A percentile compares a stretch with the other conserved stretches of the same genome.
Evolutionary conservation across 2,797 vertebrate species (phyloP).

Genomic region (Mastacembelus armatus): DNA sequence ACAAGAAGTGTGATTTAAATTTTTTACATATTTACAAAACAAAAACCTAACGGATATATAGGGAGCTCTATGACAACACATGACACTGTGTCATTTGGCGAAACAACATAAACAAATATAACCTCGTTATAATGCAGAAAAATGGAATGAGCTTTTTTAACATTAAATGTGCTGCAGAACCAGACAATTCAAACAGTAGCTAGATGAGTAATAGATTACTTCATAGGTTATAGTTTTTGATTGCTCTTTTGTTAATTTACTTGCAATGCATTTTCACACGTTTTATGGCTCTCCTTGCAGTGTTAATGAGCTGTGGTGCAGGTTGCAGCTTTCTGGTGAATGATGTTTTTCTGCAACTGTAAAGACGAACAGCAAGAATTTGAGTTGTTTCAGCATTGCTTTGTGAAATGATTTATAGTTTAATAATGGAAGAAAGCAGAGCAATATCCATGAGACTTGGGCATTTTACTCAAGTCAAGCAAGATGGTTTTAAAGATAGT

Average conservation of each 20-base stretch:
- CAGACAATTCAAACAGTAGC: constrained; percentile 4
- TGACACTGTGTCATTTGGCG: background rate
- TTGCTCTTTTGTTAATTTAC: constrained; percentile 44
- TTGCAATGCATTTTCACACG: constrained; percentile 27
- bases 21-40: background rate
- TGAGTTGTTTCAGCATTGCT: constrained; percentile 67
- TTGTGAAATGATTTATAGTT: constrained; percentile 77
- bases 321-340: constrained; percentile 42
- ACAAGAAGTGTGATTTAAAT: too few species aligned
- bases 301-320: constrained; percentile 58
- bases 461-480: constrained; percentile 70
- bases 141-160: background rate
- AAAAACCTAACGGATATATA: too few species aligned
- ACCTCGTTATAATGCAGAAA: background rate
- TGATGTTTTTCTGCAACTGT: constrained; percentile 62
- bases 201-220: constrained; percentile 22
- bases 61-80: too few species aligned
- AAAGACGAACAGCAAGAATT: constrained; percentile 60
- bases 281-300: constrained; percentile 49
- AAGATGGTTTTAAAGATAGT: constrained; percentile 71
- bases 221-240: constrained; percentile 6
- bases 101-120: background rate
- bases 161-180: constrained; percentile 3
- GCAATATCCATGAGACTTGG: constrained; percentile 69
- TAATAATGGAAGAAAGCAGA: constrained; percentile 78